Evolutionary conservation across 2,888 invertebrate species (phyloP), one percentile per base, ranked within the genome.

Genomic region (Sympetrum striolatum): DNA sequence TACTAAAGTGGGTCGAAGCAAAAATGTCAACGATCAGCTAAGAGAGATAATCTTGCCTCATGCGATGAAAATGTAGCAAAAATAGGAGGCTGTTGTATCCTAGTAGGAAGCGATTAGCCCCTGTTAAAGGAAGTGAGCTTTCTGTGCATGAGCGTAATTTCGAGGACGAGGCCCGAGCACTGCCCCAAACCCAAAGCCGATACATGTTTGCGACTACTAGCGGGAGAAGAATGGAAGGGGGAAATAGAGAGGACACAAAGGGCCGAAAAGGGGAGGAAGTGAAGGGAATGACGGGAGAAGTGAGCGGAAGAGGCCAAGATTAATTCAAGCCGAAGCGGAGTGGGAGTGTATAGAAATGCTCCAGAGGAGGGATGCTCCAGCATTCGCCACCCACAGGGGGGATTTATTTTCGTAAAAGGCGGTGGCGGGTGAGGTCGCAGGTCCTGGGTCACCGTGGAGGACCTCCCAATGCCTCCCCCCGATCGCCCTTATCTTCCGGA

Each of bases 401-500:
- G 60, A 86, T 60, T 58, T 86, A 58, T 60, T 86, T 86, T 60
- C 86, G 22, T 86, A n/a, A 37, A 31, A 37, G 22, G 60, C 6
- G 12, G 60, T 53, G 53, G 60, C 25, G 60, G 60, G 8, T 5
- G 37, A 39, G 64, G 86, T 73, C 73, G 73, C 25, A 73, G 86
- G 86, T 86, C 86, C 60, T 37, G 60, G 86, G 86, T 86, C 86
- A 86, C 86, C 58, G n/a, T 18, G 39, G 35, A 60, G 86, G 86
- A 60, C 31, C 35, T 48, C 81, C 82, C 58, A 53, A 35, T 58
- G 58, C 53, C 53, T 58, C 58, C 86, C 35, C 35, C 35, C 58
- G 37, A 58, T 58, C 58, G 22, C 58, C 60, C 86, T 86, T 86
- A 86, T 86, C 86, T 60, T 64, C 58, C 15, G 14, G 86, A 64